Evolutionary conservation across 2,113 vertebrate species (phyloP), one percentile per base, ranked within the genome.

Genomic region (Anoplopoma fimbria): DNA sequence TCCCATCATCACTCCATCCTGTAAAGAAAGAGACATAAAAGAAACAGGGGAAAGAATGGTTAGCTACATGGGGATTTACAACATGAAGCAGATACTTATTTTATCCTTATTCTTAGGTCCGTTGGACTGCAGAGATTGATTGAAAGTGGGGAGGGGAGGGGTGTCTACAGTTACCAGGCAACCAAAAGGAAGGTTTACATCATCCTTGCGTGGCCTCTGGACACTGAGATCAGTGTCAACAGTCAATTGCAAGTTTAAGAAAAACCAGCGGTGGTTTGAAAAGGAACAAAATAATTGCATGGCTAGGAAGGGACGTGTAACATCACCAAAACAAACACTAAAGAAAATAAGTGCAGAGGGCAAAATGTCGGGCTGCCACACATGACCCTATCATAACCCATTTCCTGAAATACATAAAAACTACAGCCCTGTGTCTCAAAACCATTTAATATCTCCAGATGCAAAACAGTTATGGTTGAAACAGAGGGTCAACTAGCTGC

Each of bases 1-100:
- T 98, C 84, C 96, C 97, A 96, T 98, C 94, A 96, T 97, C 95
- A 96, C 94, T 94, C 89, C 93, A 95, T 96, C 94, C 97, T 99
- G 93, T 73, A 87, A 89, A 78, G 81, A 81, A 88, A 64, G 27
- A 93, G 36, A 90, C 61, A 92, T 84, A 76, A n/a, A 8, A 77
- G 17, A 69, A 83, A 70, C 31, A 64, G 29, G 23, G 51, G 77
- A 19, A 42, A n/a, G 75, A 85, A 42, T 88, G 6, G 78, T 17
- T 84, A 91, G 68, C 64, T 15, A 81, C 27, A 70, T 9, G 21
- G 15, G 33, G 25, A 74, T 80, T 77, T 49, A 78, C 55, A 57
- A 36, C 29, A 60, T 31, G 67, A 36, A 60, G 23, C 38, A 58
- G 42, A 40, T 53, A 74, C 75, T 51, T 69, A 69, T 69, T 34